Evolutionary conservation across 1,140 invertebrate genomes (phyloP).

Genomic region (Musca domestica): DNA sequence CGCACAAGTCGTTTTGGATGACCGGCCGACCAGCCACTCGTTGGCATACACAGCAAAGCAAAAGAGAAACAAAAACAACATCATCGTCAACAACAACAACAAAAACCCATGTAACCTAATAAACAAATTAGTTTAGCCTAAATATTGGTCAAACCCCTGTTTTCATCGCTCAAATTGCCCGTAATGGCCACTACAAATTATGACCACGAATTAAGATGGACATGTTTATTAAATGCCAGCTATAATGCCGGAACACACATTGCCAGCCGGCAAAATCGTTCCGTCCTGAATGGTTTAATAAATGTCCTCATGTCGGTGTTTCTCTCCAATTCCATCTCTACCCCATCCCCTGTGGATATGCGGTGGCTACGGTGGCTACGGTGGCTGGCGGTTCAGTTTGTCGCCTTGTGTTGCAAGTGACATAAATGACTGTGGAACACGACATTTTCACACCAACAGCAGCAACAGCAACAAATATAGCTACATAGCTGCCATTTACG

Average conservation of each 20-base stretch:
- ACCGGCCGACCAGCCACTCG: too few relatives aligned
- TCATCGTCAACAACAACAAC: too few relatives aligned
- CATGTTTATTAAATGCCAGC: constrained; percentile 20
- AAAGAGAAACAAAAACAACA: too few relatives aligned
- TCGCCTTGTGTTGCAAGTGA: neutral
- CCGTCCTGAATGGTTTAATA: neutral
- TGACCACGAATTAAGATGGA: constrained; percentile 21
- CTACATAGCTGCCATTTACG: too few relatives aligned
- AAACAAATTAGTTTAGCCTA: constrained; percentile 17
- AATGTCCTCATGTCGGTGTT: constrained; percentile 11
- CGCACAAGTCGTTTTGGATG: too few relatives aligned
- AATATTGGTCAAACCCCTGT: constrained; percentile 8
- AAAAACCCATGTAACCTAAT: neutral
- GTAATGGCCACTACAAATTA: constrained; percentile 19
- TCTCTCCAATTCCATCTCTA: too few relatives aligned
- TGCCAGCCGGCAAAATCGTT: neutral
- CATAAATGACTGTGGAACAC: neutral
- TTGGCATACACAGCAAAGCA: too few relatives aligned
- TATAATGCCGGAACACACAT: constrained; percentile 6
- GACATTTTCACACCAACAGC: constrained; percentile 4
- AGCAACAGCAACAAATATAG: too few relatives aligned
- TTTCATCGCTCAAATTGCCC: constrained; percentile 7
- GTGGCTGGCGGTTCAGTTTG: neutral
- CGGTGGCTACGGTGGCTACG: too few relatives aligned
- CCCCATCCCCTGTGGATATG: too few relatives aligned